These are phyloP conservation scores for Spinus olivaceus DNA, from an alignment of 2,797 vertebrate genomes.

Conservation along the genomic window DNA sequence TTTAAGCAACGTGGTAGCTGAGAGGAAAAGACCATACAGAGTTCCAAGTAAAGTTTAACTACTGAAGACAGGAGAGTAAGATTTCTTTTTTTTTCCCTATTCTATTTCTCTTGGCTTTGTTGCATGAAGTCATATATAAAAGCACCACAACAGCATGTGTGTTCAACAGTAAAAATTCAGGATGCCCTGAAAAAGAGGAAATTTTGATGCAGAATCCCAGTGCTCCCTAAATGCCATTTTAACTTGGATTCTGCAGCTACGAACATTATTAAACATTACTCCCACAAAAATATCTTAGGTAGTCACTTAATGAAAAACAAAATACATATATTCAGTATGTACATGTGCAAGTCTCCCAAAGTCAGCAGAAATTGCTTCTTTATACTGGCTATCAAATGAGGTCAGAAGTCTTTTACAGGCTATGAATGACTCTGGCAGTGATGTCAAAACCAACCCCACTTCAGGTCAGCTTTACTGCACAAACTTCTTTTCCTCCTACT, in stretches of 20 bases:
- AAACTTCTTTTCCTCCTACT: background rate
- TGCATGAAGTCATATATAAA: background rate
- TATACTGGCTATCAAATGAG: background rate
- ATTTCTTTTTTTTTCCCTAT: background rate
- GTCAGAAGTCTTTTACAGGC: background rate
- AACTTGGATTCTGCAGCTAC: background rate
- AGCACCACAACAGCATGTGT: rapidly evolving
- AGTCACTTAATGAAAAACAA: background rate
- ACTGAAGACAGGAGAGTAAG: background rate
- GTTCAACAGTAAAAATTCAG: background rate
- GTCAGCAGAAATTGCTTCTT: background rate
- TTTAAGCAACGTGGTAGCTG: background rate
- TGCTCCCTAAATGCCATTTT: background rate
- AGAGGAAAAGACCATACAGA: background rate
- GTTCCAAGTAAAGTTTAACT: background rate
- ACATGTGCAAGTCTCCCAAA: background rate
- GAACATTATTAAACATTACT: background rate
- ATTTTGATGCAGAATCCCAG: background rate
- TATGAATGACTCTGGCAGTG: background rate
- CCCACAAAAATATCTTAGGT: background rate
- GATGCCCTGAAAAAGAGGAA: background rate
- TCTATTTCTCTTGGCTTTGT: background rate
- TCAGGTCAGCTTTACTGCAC: background rate
- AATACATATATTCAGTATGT: background rate
- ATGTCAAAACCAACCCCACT: background rate